Evolutionary conservation across 2,113 vertebrate species (phyloP).

Genomic region (Bothrops jararaca): DNA sequence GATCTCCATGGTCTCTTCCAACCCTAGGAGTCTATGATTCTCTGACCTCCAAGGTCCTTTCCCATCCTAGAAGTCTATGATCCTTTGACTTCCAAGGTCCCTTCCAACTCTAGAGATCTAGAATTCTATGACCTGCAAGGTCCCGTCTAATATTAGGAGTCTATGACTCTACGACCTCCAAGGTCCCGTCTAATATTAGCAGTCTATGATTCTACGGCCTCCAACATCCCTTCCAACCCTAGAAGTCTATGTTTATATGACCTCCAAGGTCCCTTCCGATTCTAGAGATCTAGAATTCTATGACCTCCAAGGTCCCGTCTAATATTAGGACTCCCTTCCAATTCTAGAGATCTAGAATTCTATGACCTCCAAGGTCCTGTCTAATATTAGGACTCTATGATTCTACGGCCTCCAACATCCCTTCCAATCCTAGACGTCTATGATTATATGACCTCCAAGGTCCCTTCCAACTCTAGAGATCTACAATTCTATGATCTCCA

Average conservation of each 20-base stretch:
- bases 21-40: too few relatives aligned
- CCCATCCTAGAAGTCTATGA: neutral
- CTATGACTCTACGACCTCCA: neutral
- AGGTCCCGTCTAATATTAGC: neutral
- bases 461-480: neutral
- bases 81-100: neutral
- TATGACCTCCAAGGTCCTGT: neutral
- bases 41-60: neutral
- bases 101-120: neutral
- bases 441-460: neutral
- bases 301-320: neutral
- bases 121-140: too few relatives aligned
- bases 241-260: too few relatives aligned
- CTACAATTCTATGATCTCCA: neutral
- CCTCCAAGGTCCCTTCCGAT: too few relatives aligned
- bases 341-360: fast-evolving
- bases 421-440: too few relatives aligned
- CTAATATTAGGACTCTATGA: fast-evolving
- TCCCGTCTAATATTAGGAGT: neutral
- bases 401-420: too few relatives aligned
- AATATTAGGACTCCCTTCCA: too few relatives aligned
- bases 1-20: neutral
- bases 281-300: too few relatives aligned
- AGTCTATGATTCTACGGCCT: neutral
- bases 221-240: too few relatives aligned